Evolutionary conservation across 2,113 vertebrate genomes (phyloP), one percentile per base, ranked within the genome.

Genomic region (Bufo bufo): DNA sequence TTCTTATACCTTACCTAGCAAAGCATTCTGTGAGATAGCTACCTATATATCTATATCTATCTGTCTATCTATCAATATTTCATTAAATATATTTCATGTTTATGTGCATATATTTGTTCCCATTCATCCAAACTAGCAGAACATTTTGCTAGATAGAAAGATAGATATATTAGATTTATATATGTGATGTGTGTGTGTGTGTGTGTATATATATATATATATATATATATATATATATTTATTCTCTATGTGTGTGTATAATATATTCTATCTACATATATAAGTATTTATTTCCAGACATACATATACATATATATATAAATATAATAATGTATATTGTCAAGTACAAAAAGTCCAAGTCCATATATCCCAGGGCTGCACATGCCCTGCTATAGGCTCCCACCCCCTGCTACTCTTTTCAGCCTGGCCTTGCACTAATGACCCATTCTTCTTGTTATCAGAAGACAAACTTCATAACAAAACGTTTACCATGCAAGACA

Each of bases 401-500:
- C 65, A 72, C 63, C 63, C 33, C 49, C 80, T 49, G 78, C 69
- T 59, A 86, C 78, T 66, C 83, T 72, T 59, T 63, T 85, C 63
- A 85, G 79, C 86, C 86, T 63, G 33, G 89, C 54, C 8, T 50
- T 74, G 19, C 11, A 79, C 49, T 82, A 86, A 86, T 82, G 84
- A 65, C 33, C 85, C 47, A 90, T 91, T 91, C 87, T 92, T 85
- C 77, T 72, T 23, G 94, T 92, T 92, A 90, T 93, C 93, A 90
- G 90, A 91, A 92, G 92, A 93, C 93, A 92, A 92, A 90, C 93
- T 91, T 93, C 93, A 92, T 93, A 94, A 93, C 93, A 93, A 91
- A 93, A 91, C 93, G 90, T 90, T 92, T 90, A 90, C 93, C 93
- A 93, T 92, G 92, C 91, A 93, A 93, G 95, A 94, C 96, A 95